Evolutionary conservation across 2,113 vertebrate species (phyloP).

Genomic region (Meriones unguiculatus): DNA sequence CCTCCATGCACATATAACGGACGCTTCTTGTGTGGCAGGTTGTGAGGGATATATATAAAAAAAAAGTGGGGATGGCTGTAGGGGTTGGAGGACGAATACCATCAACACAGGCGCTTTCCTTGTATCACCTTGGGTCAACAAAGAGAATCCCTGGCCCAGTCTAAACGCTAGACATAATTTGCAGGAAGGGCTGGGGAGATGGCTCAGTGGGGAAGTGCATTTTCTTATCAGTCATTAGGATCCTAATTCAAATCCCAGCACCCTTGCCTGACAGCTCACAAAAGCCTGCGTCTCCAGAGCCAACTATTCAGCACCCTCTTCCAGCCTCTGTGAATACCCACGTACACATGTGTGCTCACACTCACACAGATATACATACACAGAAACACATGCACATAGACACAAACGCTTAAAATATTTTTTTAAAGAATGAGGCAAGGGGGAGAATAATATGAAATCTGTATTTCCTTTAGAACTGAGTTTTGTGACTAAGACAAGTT

Average conservation of each 20-base stretch:
- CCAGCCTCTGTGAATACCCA: too few species aligned
- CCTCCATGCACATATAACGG: neutral
- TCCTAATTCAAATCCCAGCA: too few species aligned
- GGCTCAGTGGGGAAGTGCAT: neutral
- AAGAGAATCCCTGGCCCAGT: too few species aligned
- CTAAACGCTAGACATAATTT: neutral
- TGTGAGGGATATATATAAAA: too few species aligned
- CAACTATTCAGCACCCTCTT: neutral
- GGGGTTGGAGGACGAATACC: rapidly evolving
- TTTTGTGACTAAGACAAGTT: neutral
- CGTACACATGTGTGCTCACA: neutral
- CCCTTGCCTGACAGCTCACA: neutral
- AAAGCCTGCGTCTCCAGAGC: neutral
- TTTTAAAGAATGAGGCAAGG: neutral
- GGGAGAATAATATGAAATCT: neutral
- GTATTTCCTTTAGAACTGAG: neutral
- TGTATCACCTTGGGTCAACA: neutral
- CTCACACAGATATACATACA: neutral
- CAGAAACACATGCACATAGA: neutral
- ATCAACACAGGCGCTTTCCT: neutral
- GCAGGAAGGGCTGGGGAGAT: neutral
- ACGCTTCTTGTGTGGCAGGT: neutral
- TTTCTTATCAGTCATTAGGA: neutral
- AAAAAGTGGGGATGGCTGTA: neutral
- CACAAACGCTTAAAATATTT: neutral